Conservation (phyloP, 2,797 vertebrate species). For the Amniataba percoides region DNA sequence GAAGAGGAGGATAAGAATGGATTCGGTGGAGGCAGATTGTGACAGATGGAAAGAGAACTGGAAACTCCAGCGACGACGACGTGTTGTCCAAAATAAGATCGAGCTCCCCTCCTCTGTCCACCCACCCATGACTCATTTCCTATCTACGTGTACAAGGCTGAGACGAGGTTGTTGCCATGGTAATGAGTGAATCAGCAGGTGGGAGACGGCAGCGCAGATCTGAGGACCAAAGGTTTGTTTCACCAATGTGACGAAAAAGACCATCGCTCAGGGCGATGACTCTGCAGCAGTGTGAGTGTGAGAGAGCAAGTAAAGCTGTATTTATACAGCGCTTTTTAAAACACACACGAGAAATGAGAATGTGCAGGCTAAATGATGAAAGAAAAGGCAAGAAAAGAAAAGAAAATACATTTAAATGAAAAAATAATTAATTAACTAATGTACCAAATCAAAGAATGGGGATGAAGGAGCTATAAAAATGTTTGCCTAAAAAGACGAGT, state of each 20-base stretch:
- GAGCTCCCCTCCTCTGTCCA: conserved; percentile 39
- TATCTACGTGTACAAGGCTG: conserved; percentile 40
- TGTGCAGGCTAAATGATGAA: too few relatives aligned
- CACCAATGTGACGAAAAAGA: neutral
- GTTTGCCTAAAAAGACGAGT: too few relatives aligned
- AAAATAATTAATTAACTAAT: too few relatives aligned
- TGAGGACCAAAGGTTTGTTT: conserved; percentile 2
- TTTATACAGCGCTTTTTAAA: too few relatives aligned
- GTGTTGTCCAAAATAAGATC: conserved; percentile 46
- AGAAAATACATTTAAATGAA: too few relatives aligned
- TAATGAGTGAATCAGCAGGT: conserved; percentile 72
- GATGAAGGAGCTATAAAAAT: too few relatives aligned
- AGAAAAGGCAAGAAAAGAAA: too few relatives aligned
- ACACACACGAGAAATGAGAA: too few relatives aligned
- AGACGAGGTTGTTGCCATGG: conserved; percentile 68
- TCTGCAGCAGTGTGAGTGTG: neutral
- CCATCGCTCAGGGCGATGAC: conserved; percentile 9
- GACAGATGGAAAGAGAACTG: conserved; percentile 24
- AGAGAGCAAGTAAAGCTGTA: too few relatives aligned
- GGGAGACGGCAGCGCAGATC: conserved; percentile 28
- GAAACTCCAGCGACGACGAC: conserved; percentile 66
- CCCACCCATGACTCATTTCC: conserved; percentile 78
- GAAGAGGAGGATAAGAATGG: neutral
- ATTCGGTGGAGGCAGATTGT: neutral
- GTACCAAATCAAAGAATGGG: too few relatives aligned